Conservation (phyloP, 2,888 invertebrate genomes). For the Drosophila peninsularis region DNA sequence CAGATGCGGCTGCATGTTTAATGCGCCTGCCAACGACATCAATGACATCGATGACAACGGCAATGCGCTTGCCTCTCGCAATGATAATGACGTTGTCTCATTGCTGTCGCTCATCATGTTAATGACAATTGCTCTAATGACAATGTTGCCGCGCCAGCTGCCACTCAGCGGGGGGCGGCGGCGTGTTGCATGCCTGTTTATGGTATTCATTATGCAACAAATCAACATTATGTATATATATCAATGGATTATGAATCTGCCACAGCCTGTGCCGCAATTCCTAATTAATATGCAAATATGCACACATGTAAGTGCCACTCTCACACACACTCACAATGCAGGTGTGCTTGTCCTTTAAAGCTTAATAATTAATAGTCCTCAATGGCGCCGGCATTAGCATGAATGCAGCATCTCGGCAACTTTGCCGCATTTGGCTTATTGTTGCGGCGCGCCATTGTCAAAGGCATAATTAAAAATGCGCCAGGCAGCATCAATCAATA, state of each 20-base stretch:
- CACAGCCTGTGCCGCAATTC: conserved; percentile 60
- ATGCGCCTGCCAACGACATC: conserved; percentile 72
- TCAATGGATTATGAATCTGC: conserved; percentile 74
- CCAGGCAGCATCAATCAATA: conserved; percentile 41
- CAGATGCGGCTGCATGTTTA: conserved; percentile 78
- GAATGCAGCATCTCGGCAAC: conserved; percentile 47
- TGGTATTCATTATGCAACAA: conserved; percentile 77
- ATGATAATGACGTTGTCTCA: conserved; percentile 77
- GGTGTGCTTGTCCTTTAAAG: conserved; percentile 38
- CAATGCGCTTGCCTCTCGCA: conserved; percentile 17
- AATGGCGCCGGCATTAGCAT: conserved; percentile 17
- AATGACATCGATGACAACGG: conserved; percentile 57
- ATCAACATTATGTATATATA: conserved; percentile 67
- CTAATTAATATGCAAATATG: conserved; percentile 77
- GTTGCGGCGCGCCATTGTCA: conserved; percentile 42
- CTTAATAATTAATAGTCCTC: conserved; percentile 62
- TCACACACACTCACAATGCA: conserved; percentile 2
- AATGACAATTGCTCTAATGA: conserved; percentile 79
- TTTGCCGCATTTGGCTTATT: conserved; percentile 35
- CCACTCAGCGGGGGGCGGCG: conserved; percentile 8
- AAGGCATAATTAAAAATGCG: conserved; percentile 65
- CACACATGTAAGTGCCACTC: conserved; percentile 57
- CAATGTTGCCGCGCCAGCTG: conserved; percentile 55
- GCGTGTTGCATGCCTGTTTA: conserved; percentile 58
- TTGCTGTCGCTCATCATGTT: conserved; percentile 73